phyloP scores from a whole-genome alignment of 2,797 vertebrate genomes.

The Pangasius macronema region DNA sequence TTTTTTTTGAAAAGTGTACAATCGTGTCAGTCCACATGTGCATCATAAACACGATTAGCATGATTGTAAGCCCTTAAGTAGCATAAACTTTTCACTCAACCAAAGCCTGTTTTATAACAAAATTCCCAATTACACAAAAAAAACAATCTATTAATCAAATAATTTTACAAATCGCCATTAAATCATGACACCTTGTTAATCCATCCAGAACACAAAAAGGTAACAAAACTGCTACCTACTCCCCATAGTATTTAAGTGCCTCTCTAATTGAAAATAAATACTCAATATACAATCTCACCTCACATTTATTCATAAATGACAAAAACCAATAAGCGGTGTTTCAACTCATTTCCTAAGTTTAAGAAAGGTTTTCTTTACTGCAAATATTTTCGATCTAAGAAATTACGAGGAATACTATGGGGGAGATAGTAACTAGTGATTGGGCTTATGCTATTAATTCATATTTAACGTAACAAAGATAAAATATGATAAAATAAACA shows the following conservation, averaged over 20 bases:
- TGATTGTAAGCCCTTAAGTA: slow-evolving; percentile 56
- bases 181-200: slow-evolving; percentile 45
- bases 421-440: slow-evolving; percentile 49
- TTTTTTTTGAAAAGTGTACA: slow-evolving; percentile 27
- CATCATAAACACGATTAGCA: slow-evolving; percentile 44
- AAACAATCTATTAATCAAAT: slow-evolving; percentile 44
- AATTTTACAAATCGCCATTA: slow-evolving; percentile 51
- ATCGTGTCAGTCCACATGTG: slow-evolving; percentile 37
- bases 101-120: slow-evolving; percentile 39
- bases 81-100: slow-evolving; percentile 42
- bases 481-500: slow-evolving; percentile 58
- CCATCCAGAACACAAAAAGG: slow-evolving; percentile 50
- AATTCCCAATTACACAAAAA: slow-evolving; percentile 52
- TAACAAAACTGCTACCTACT: slow-evolving; percentile 50
- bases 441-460: slow-evolving; percentile 49
- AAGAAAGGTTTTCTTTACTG: slow-evolving; percentile 41
- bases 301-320: slow-evolving; percentile 58
- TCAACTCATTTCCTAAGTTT: slow-evolving; percentile 44
- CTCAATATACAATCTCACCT: slow-evolving; percentile 53
- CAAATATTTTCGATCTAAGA: slow-evolving; percentile 53
- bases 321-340: slow-evolving; percentile 45
- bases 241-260: slow-evolving; percentile 51
- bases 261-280: slow-evolving; percentile 54
- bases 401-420: slow-evolving; percentile 58
- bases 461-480: slow-evolving; percentile 56